Evolutionary conservation across 2,113 vertebrate genomes (phyloP).

Genomic region (Lota lota): DNA sequence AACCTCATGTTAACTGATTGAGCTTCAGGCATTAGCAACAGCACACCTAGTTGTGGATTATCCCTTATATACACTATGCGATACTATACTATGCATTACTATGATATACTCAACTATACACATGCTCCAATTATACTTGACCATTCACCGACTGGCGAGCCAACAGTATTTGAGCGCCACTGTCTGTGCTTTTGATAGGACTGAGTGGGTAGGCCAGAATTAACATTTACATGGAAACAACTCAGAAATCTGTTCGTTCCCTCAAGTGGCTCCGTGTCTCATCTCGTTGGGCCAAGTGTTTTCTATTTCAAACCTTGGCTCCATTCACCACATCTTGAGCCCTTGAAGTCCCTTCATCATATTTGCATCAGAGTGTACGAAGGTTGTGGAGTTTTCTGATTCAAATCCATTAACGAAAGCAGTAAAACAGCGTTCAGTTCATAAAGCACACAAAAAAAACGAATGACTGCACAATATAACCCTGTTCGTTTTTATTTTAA

Average conservation of each 20-base stretch:
- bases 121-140: background rate
- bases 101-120: conserved; percentile 4
- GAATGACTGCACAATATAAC: conserved; percentile 22
- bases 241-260: background rate
- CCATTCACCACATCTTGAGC: no score
- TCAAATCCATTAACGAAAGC: conserved; percentile 2
- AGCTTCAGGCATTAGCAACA: no score
- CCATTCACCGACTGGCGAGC: conserved; percentile 2
- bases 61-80: no score
- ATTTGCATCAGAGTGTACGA: background rate
- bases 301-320: no score
- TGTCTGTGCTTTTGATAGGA: conserved; percentile 4
- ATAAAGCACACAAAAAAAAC: conserved; percentile 19
- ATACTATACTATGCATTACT: no score
- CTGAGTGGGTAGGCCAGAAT: conserved; percentile 12
- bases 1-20: no score
- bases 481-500: conserved; percentile 8
- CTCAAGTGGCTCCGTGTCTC: background rate
- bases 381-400: background rate
- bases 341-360: no score
- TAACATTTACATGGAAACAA: conserved; percentile 25
- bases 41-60: no score
- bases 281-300: no score
- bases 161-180: conserved; percentile 7
- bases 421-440: conserved; percentile 6